A percentile compares a stretch with the other conserved stretches of the same genome.
phyloP scores from a whole-genome alignment of 2,797 vertebrate species.

The Rhinoraja longicauda region DNA sequence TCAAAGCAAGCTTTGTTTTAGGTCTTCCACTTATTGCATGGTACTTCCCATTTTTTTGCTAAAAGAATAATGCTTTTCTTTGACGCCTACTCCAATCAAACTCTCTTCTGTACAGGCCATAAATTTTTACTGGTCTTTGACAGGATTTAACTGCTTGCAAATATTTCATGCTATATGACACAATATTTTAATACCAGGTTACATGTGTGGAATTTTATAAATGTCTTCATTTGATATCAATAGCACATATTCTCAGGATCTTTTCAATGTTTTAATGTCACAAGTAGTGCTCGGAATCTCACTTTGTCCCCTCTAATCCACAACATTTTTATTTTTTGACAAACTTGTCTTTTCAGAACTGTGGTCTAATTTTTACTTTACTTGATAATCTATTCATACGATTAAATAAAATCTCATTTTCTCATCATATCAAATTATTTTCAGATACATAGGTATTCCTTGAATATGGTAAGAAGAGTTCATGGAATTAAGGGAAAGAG shows the following conservation, averaged over 20 bases:
- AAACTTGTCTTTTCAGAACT: not conserved
- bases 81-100: not conserved
- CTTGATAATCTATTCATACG: not conserved
- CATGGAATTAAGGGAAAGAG: too few relatives aligned
- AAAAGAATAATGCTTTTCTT: not conserved
- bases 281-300: too few relatives aligned
- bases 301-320: not conserved
- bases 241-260: too few relatives aligned
- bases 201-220: not conserved
- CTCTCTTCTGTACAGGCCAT: not conserved
- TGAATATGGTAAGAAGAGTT: too few relatives aligned
- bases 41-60: not conserved
- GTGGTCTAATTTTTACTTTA: not conserved
- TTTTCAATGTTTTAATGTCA: not conserved
- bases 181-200: not conserved
- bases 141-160: not conserved
- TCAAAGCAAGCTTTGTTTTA: not conserved
- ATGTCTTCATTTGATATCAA: not conserved
- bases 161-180: not conserved
- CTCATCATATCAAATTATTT: not conserved
- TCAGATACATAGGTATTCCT: not conserved
- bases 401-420: not conserved
- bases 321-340: not conserved
- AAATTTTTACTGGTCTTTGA: not conserved
- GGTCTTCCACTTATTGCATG: not conserved